Evolutionary conservation across 1,140 invertebrate genomes (phyloP).

Genomic region (Musca vetustissima): DNA sequence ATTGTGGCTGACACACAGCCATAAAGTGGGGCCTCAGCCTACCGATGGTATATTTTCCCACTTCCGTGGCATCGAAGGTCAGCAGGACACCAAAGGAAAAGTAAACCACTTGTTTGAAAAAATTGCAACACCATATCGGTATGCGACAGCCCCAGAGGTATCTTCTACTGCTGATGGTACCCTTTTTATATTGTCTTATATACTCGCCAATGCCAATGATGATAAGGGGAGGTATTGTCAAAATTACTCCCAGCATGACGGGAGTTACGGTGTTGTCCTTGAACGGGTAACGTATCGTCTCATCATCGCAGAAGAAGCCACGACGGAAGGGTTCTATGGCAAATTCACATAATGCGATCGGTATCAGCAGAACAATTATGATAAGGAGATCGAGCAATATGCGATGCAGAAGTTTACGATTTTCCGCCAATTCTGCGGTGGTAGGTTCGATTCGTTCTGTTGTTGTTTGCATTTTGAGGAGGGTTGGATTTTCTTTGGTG

Average conservation of each 20-base stretch:
- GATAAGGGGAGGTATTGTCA: slow-evolving; percentile 60
- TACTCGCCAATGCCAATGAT: slow-evolving; percentile 43
- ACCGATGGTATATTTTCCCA: slow-evolving; percentile 90
- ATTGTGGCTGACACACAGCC: slow-evolving; percentile 66
- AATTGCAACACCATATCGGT: slow-evolving; percentile 68
- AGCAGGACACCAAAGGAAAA: slow-evolving; percentile 82
- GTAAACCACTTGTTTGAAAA: slow-evolving; percentile 69
- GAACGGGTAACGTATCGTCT: slow-evolving; percentile 85
- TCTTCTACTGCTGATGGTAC: slow-evolving; percentile 20
- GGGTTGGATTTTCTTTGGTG: background rate
- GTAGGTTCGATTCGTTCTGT: background rate
- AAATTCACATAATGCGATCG: slow-evolving; percentile 70
- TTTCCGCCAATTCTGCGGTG: background rate
- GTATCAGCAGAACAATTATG: slow-evolving; percentile 52
- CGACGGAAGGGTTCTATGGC: slow-evolving; percentile 78
- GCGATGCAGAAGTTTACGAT: slow-evolving; percentile 32
- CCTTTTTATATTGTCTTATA: slow-evolving; percentile 31
- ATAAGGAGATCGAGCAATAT: slow-evolving; percentile 42
- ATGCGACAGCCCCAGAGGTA: slow-evolving; percentile 47
- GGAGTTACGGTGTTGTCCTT: slow-evolving; percentile 78
- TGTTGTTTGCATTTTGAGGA: slow-evolving; percentile 6
- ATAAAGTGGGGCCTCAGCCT: slow-evolving; percentile 90
- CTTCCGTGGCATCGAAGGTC: slow-evolving; percentile 81
- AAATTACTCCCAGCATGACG: slow-evolving; percentile 72
- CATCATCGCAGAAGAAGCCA: slow-evolving; percentile 95